Base-by-base conservation (phyloP, 1,140 invertebrate species). In the Drosophila quadrilineata region DNA sequence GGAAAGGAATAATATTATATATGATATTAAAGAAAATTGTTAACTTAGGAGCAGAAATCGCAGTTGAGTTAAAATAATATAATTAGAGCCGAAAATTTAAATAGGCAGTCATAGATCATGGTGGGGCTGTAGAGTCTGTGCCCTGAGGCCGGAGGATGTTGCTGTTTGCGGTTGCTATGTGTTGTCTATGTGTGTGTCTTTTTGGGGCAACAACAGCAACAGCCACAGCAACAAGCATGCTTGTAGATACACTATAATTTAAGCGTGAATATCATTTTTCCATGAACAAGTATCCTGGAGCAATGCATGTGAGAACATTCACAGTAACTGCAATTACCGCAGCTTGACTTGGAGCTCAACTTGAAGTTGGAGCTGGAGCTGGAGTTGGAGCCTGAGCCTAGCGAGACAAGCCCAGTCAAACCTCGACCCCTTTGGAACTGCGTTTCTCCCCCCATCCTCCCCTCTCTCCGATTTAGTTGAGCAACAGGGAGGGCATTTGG, bases 211-310 rank as follows among this genome's bases (percentile, higher is more conserved):
- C 57, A 71, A 67, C 62, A 19, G 14, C 45, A 50, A 49, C 56
- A 26, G 21, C 14, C 28, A 24, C 17, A 53, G 40, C 38, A 22
- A 52, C 16, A 54, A 57, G 26, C 14, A 58, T 63, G 73, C 17
- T 75, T 8, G 69, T 35, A 56, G 65, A 79, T 75, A 75, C 71
- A 86, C 79, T 86, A 85, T 85, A 85, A 85, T 86, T 85, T 86
- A 68, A 86, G 79, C 80, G 80, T 86, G 79, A 85, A 85, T 85
- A 85, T 85, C 71, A 85, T 85, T 86, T 85, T 85, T 85, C 80
- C 80, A 85, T 86, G 80, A 85, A 85, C 80, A 85, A 85, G 71
- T 85, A 86, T 80, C 80, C 80, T 85, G 75, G 50, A 86, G 80
- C 75, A 80, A 72, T 86, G 75, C 50, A 79, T 84, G 80, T 84